Evolutionary conservation across 2,113 vertebrate species (phyloP).

Genomic region (Caranx ignobilis): DNA sequence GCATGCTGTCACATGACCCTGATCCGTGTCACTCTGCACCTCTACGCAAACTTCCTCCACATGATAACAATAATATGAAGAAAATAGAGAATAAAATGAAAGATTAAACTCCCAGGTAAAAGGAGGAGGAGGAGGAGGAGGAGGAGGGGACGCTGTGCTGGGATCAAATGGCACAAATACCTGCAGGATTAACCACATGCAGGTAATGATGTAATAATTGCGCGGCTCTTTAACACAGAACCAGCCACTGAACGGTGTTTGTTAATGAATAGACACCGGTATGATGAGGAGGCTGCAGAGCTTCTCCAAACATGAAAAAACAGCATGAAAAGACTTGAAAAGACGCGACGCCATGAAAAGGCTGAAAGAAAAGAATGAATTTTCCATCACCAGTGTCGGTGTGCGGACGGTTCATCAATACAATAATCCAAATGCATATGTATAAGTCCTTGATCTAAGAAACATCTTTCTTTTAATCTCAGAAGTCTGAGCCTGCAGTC

Average conservation of each 20-base stretch:
- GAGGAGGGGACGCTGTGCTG: background rate
- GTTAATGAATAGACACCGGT: constrained; percentile 7
- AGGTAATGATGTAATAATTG: constrained; percentile 22
- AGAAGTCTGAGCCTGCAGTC: constrained; percentile 26
- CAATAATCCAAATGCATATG: constrained; percentile 46
- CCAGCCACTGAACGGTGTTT: background rate
- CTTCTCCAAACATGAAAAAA: constrained; percentile 5
- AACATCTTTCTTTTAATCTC: constrained; percentile 26
- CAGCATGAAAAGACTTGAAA: constrained; percentile 16
- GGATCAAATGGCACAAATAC: background rate
- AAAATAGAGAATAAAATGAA: background rate
- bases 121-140: background rate
- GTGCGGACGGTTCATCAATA: constrained; percentile 23
- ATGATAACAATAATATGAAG: background rate
- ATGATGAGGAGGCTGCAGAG: constrained; percentile 16
- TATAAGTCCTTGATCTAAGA: constrained; percentile 36
- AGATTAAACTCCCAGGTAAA: background rate
- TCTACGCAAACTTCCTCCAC: background rate
- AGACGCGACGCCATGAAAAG: constrained; percentile 2
- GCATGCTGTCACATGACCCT: constrained; percentile 8
- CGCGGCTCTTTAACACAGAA: background rate
- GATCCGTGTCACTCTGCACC: background rate
- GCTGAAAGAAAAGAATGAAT: constrained; percentile 33
- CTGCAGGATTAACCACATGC: background rate
- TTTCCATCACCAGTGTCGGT: constrained; percentile 46